Evolutionary conservation across 2,113 vertebrate genomes (phyloP).

Genomic region (Tenebrosternarchus preto): DNA sequence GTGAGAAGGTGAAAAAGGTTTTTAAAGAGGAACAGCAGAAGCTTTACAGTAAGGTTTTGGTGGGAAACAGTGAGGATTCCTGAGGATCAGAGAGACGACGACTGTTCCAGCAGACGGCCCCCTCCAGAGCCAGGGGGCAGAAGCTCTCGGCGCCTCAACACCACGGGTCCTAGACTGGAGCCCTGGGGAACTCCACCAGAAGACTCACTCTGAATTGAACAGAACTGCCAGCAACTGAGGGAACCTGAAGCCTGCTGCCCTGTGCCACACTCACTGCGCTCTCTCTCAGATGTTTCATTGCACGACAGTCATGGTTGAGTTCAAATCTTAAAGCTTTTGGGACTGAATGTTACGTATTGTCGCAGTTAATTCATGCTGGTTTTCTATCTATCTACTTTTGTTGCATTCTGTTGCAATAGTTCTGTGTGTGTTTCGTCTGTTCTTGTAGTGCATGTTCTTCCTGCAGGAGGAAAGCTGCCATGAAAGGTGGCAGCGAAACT

Average conservation of each 20-base stretch:
- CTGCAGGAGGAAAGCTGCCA: slow-evolving; percentile 1
- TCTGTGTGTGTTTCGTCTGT: slow-evolving; percentile 2
- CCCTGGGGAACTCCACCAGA: slow-evolving; percentile 1
- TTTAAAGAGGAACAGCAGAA: slow-evolving; percentile 90
- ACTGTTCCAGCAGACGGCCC: background rate
- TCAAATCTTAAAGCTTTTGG: background rate
- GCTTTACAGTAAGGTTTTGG: slow-evolving; percentile 86
- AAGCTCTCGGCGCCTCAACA: too few relatives aligned
- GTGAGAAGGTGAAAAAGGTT: slow-evolving; percentile 84
- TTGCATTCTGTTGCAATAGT: slow-evolving; percentile 15
- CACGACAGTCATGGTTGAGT: slow-evolving; percentile 12
- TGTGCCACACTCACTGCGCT: background rate
- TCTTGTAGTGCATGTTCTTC: slow-evolving; percentile 37
- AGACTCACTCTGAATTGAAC: background rate
- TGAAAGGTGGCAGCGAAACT: background rate
- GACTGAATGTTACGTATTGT: background rate
- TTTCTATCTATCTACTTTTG: slow-evolving; percentile 14
- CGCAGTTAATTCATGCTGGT: background rate
- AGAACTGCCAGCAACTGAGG: background rate
- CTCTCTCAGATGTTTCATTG: slow-evolving; percentile 25
- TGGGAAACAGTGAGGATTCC: slow-evolving; percentile 80
- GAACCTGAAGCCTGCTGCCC: background rate
- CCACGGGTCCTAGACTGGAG: background rate
- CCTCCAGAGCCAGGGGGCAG: too few relatives aligned
- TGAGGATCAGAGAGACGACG: slow-evolving; percentile 60